phyloP scores from a whole-genome alignment of 2,888 invertebrate genomes.

The Ormyrus thymus region DNA sequence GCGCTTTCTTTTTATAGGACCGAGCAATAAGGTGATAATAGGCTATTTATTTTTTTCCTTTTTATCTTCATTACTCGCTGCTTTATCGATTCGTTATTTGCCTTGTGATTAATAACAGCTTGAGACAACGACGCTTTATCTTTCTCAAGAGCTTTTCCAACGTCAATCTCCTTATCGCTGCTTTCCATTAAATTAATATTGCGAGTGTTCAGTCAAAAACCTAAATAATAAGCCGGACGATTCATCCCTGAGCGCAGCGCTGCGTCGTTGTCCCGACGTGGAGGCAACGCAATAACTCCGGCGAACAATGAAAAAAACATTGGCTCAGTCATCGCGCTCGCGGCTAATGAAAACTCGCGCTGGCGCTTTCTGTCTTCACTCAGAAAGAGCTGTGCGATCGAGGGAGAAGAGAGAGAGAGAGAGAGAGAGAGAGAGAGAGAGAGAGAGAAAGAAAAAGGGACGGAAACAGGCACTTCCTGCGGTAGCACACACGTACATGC shows the following conservation, averaged over 20 bases:
- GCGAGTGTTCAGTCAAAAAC: no score
- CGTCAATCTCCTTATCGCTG: not conserved
- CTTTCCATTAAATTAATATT: not conserved
- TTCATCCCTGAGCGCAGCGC: no score
- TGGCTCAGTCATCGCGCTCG: conserved; percentile 28
- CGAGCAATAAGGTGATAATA: no score
- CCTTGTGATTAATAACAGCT: no score
- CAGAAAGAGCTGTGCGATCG: not conserved
- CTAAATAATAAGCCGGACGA: no score
- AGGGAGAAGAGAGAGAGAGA: not conserved
- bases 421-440: not conserved
- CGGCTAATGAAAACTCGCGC: conserved; percentile 55
- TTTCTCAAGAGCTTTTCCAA: not conserved
- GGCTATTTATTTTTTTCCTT: no score
- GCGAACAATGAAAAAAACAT: conserved; percentile 43
- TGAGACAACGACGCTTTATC: not conserved
- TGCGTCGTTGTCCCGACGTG: not conserved
- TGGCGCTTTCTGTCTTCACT: not conserved
- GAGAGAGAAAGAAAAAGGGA: not conserved
- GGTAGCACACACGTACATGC: conserved; percentile 53
- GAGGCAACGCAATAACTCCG: conserved; percentile 21
- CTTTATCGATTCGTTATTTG: no score
- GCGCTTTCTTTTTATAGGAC: no score
- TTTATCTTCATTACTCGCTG: no score
- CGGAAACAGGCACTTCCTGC: not conserved